These are phyloP conservation scores for Eulemur coronatus DNA, from an alignment of 2,797 vertebrate genomes.

Conservation along the genomic window DNA sequence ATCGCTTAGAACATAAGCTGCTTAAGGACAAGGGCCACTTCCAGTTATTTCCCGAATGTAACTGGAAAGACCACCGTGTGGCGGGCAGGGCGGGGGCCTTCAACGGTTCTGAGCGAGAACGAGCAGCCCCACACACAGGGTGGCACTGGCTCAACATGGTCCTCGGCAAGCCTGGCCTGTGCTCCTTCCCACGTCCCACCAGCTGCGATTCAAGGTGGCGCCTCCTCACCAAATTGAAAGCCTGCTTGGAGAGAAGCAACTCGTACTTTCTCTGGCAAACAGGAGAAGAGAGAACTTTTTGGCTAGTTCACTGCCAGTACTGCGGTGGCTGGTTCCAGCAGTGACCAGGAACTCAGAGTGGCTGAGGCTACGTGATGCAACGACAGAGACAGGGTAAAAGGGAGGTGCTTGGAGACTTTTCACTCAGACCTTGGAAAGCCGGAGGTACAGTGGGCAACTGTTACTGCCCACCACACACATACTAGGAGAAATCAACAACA, in stretches of 20 bases:
- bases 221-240: not conserved
- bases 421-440: not conserved
- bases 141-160: not conserved
- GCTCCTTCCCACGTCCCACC: not conserved
- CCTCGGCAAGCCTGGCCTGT: not conserved
- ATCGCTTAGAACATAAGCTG: conserved; percentile 21
- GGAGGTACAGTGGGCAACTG: not conserved
- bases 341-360: not conserved
- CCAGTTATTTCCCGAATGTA: not conserved
- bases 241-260: not conserved
- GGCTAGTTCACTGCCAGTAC: not conserved
- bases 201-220: not conserved
- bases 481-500: not conserved
- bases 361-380: not conserved
- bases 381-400: not conserved
- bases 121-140: not conserved
- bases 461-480: not conserved
- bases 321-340: not conserved
- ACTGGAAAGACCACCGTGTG: rapidly evolving
- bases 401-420: not conserved
- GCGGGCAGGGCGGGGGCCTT: not conserved
- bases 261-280: not conserved
- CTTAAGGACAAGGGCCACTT: not conserved
- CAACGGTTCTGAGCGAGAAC: not conserved
- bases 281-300: not conserved